Conservation (phyloP, 1,140 invertebrate species). For the Coptotermes formosanus region DNA sequence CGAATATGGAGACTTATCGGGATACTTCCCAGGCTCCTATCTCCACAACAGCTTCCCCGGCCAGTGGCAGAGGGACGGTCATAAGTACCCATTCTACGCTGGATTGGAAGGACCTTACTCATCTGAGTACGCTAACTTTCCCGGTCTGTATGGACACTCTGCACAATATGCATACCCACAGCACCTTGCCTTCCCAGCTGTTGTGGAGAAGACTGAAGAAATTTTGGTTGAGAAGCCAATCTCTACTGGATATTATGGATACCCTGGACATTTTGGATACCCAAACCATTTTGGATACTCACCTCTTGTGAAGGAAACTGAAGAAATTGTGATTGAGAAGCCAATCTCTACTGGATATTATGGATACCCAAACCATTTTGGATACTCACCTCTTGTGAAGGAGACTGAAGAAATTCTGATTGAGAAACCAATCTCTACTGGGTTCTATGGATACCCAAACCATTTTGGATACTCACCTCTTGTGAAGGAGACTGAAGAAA, state of each 20-base stretch:
- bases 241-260: background rate
- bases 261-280: background rate
- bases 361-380: background rate
- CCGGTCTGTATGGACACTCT: background rate
- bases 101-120: background rate
- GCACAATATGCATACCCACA: background rate
- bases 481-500: no score
- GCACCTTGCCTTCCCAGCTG: background rate
- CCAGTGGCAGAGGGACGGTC: no score
- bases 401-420: no score
- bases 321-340: background rate
- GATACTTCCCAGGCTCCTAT: background rate
- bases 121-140: background rate
- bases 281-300: background rate
- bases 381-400: no score
- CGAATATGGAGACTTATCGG: background rate
- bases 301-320: background rate
- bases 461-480: no score
- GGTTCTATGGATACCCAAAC: no score
- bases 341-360: background rate
- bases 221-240: background rate
- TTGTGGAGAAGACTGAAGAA: background rate
- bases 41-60: background rate
- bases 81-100: no score
- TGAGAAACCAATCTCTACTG: no score